Base-by-base conservation (phyloP, 1,140 invertebrate species). In the Muscidifurax raptorellus region DNA sequence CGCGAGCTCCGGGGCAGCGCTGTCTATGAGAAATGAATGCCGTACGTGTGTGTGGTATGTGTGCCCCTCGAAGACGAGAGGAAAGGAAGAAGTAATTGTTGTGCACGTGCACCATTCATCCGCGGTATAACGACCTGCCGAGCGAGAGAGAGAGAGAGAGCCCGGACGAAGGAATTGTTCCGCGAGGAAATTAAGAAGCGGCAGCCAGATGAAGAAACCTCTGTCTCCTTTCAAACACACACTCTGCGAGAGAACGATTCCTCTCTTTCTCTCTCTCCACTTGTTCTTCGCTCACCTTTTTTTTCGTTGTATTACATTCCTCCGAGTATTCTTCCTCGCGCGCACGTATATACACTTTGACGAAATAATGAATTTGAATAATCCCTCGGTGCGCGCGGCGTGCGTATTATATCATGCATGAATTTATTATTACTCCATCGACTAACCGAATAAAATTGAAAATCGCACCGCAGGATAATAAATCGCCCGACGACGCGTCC, bases 31-130 rank as follows among this genome's bases (percentile, higher is more conserved):
- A 76, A 82, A 67, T 76, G 59, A 76, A 76, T 64, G 28, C 44
- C 36, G 25, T n/a, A n/a, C n/a, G n/a, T 12, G 66, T 69, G 9
- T 40, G 47, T 75, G 28, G 59, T 66, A 66, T 30, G 71, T 75
- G 47, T 82, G 12, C 27, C 13, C 72, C 36, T 22, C 59, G 27
- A 40, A 64, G 36, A n/a, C 25, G 52, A 44, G 27, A 69, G 67
- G 44, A 80, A n/a, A 82, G 77, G 77, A 77, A 86, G 82, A 81
- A 30, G 77, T 83, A 83, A 83, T 83, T 83, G 76, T 72, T 72
- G 76, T 72, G 47, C 82, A 84, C 76, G 66, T 84, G 82, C 82
- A 79, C 64, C 30, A 84, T 84, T 79, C 82, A 64, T 84, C 64
- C 40, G 27, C 74, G 30, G 1, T 71, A 40, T 77, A 83, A 83